Evolutionary conservation across 64 coral and sea anemone genomes (phyloP).

Genomic region (Actinia tenebrosa): DNA sequence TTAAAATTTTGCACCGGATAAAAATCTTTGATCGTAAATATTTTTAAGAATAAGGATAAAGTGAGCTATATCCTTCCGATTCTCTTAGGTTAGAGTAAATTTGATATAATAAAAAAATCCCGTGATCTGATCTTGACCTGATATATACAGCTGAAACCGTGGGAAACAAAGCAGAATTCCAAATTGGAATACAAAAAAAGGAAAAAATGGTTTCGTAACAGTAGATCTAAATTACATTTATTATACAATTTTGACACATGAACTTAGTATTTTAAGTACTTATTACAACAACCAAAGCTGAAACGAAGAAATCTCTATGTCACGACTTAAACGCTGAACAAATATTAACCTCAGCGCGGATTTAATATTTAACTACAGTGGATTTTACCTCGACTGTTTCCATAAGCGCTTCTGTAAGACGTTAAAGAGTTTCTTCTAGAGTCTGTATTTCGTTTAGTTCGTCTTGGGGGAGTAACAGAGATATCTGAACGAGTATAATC

Average conservation of each 20-base stretch:
- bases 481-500: slow-evolving; percentile 8
- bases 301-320: neutral
- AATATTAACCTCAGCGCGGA: neutral
- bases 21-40: neutral
- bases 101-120: neutral
- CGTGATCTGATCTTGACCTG: neutral
- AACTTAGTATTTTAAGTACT: neutral
- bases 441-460: slow-evolving; percentile 28
- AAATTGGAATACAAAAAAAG: neutral
- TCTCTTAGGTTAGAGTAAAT: neutral
- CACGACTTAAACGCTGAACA: neutral
- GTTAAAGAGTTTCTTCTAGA: slow-evolving; percentile 54
- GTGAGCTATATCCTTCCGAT: neutral
- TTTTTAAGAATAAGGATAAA: neutral
- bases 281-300: neutral
- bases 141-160: neutral
- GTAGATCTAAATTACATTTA: neutral
- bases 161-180: neutral
- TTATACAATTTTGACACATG: neutral
- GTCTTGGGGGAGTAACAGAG: slow-evolving; percentile 17
- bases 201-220: neutral
- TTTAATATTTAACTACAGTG: neutral
- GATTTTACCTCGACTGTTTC: slow-evolving; percentile 55
- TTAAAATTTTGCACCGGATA: neutral
- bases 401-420: slow-evolving; percentile 80